Conservation (phyloP, 35 echinoderm and acorn worm species). For the Apostichopus parvimensis region DNA sequence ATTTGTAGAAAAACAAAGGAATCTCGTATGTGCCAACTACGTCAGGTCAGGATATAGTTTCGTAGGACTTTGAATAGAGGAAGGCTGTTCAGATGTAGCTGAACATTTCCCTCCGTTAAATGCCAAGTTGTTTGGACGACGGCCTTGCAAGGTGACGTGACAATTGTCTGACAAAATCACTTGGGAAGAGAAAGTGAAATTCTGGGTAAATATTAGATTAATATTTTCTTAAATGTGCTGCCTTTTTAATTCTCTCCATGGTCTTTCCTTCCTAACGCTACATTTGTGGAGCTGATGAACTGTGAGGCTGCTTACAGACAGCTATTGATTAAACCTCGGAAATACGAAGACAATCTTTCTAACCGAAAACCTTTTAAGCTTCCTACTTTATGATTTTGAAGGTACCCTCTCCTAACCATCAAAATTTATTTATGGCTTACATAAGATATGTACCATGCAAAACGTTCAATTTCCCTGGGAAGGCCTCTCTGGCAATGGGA, state of each 20-base stretch:
- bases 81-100: too few relatives aligned
- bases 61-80: too few relatives aligned
- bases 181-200: background rate
- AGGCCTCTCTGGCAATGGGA: background rate
- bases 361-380: background rate
- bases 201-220: background rate
- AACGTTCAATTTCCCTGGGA: background rate
- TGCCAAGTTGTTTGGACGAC: background rate
- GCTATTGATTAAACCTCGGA: background rate
- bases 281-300: background rate
- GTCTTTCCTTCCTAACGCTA: background rate
- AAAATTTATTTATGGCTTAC: background rate
- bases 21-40: too few relatives aligned
- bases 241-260: background rate
- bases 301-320: background rate
- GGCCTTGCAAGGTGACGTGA: background rate
- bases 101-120: background rate
- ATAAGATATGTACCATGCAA: background rate
- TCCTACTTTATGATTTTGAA: background rate
- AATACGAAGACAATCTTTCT: background rate
- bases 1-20: too few relatives aligned
- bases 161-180: background rate
- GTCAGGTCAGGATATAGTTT: too few relatives aligned
- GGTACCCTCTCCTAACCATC: background rate
- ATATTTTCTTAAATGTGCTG: background rate